Evolutionary conservation across 2,888 invertebrate species (phyloP).

Genomic region (Aromia moschata): DNA sequence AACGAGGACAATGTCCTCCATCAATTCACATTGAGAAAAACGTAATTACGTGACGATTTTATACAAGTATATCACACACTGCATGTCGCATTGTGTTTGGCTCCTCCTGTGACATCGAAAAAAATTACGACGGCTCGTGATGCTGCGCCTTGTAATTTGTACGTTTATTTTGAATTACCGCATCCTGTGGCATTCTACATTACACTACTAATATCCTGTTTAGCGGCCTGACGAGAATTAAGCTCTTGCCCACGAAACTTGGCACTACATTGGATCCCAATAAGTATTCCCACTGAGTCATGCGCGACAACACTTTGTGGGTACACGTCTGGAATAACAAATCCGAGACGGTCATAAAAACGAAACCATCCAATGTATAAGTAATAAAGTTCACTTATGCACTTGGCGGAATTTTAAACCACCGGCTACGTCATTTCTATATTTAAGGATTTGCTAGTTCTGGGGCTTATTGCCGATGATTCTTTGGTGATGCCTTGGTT

Average conservation of each 20-base stretch:
- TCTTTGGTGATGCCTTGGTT: no score
- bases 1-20: neutral
- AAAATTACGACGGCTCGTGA: neutral
- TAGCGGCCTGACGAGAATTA: conserved; percentile 21
- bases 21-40: no score
- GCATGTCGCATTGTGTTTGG: neutral
- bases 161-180: conserved; percentile 21
- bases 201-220: conserved; percentile 24
- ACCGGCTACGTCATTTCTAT: no score
- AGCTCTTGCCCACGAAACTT: conserved; percentile 10
- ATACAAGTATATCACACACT: neutral
- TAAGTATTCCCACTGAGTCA: neutral
- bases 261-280: conserved; percentile 1
- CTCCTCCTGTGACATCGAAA: neutral
- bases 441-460: no score
- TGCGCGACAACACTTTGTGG: conserved; percentile 18
- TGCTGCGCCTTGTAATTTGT: conserved; percentile 12
- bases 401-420: no score
- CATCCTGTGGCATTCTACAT: conserved; percentile 21
- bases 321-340: neutral
- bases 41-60: neutral
- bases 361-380: neutral
- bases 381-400: no score
- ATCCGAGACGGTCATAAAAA: neutral
- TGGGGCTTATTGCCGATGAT: no score